These are phyloP conservation scores for Octopus sinensis DNA, from an alignment of 1,140 invertebrate genomes.

Conservation along the genomic window DNA sequence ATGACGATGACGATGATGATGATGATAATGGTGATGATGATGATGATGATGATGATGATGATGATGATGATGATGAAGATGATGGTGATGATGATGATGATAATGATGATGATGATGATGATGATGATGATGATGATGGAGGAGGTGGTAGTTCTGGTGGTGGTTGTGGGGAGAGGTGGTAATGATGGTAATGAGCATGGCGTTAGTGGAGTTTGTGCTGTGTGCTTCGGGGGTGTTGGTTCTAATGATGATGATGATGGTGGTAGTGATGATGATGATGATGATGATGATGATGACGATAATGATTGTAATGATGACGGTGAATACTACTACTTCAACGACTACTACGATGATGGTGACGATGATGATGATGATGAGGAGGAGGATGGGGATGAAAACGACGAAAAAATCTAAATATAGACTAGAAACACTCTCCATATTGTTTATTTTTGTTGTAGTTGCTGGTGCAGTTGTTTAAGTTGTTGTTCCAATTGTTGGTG, in stretches of 20 bases:
- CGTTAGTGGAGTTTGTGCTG: not conserved
- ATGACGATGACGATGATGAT: not conserved
- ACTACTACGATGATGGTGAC: slow-evolving; percentile 13
- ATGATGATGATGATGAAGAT: not conserved
- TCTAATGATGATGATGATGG: slow-evolving; percentile 3
- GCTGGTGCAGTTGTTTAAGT: too few species aligned
- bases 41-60: not conserved
- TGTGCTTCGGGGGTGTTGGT: not conserved
- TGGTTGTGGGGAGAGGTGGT: too few species aligned
- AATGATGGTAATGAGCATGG: not conserved
- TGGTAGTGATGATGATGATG: not conserved
- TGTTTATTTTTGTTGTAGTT: too few species aligned
- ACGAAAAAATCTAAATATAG: too few species aligned
- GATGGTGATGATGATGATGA: too few species aligned
- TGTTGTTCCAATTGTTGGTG: too few species aligned
- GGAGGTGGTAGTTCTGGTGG: too few species aligned
- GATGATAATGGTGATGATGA: not conserved
- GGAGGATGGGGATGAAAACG: too few species aligned
- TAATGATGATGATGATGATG: slow-evolving; percentile 1
- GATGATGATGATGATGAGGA: slow-evolving; percentile 12
- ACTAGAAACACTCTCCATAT: too few species aligned
- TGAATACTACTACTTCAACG: slow-evolving; percentile 1
- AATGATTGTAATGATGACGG: not conserved
- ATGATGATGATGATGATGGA: too few species aligned
- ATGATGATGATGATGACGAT: slow-evolving; percentile 2